Conservation (phyloP, 1,140 invertebrate species). For the Sesamia nonagrioides region DNA sequence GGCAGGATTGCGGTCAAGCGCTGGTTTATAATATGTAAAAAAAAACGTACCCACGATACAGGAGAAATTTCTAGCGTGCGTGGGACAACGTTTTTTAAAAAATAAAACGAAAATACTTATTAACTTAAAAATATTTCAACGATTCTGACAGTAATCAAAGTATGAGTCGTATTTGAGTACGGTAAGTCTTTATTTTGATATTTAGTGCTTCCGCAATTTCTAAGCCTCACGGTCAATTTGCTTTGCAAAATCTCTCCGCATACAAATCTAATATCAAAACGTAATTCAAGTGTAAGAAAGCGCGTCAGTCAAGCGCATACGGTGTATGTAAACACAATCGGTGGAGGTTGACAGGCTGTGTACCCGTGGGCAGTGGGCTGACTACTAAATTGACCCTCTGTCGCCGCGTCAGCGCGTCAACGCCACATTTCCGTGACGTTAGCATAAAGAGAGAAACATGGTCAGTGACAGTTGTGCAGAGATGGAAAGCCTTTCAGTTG, state of each 20-base stretch:
- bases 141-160: background rate
- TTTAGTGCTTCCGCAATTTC: background rate
- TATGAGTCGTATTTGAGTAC: background rate
- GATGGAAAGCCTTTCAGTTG: conserved; percentile 40
- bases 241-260: conserved; percentile 6
- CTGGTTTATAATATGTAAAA: no score
- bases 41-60: no score
- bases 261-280: conserved; percentile 26
- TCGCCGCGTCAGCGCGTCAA: conserved; percentile 15
- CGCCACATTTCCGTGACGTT: conserved; percentile 21
- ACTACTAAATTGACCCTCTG: conserved; percentile 39
- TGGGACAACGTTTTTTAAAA: no score
- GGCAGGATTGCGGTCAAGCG: no score
- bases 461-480: conserved; percentile 25
- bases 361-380: conserved; percentile 11
- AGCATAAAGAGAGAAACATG: conserved; percentile 30
- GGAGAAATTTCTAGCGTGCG: no score
- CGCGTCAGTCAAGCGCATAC: conserved; percentile 17
- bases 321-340: conserved; percentile 43
- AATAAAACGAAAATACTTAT: no score
- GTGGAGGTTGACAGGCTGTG: conserved; percentile 28
- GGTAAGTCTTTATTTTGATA: background rate
- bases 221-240: conserved; percentile 6
- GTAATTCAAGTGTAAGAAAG: conserved; percentile 33
- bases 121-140: no score